Percentiles rank a stretch among this genome's conserved stretches.
Evolutionary conservation across 2,113 vertebrate species (phyloP).

Genomic region (Panthera tigris): DNA sequence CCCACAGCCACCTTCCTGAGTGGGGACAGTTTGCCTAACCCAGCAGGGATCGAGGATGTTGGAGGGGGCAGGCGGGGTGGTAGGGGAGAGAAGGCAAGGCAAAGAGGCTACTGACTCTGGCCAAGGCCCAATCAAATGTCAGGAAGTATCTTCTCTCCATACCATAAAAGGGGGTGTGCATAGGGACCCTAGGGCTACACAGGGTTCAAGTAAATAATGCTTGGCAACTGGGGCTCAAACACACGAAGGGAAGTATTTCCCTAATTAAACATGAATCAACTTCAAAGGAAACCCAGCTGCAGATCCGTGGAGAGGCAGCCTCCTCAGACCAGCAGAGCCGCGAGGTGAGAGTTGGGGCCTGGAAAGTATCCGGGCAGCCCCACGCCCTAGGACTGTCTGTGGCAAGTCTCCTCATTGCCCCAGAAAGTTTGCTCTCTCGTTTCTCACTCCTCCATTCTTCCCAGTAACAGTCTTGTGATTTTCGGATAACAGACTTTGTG

Average conservation of each 20-base stretch:
- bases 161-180: not conserved
- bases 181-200: not conserved
- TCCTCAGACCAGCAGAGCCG: not conserved
- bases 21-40: not conserved
- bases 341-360: not conserved
- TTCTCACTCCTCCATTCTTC: not conserved
- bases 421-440: conserved; percentile 28
- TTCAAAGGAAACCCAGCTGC: not conserved
- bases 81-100: not conserved
- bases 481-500: conserved; percentile 18
- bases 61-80: rapidly evolving
- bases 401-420: not conserved
- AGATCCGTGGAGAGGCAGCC: not conserved
- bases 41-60: not conserved
- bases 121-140: not conserved
- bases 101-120: not conserved
- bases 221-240: not conserved
- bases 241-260: not conserved
- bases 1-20: not conserved
- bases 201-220: not conserved
- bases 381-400: not conserved
- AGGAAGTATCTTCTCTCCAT: not conserved
- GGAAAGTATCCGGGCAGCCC: not conserved
- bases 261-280: not conserved
- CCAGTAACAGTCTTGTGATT: conserved; percentile 8